phyloP scores from a whole-genome alignment of 2,888 invertebrate species.

The Tetanocera ferruginea region DNA sequence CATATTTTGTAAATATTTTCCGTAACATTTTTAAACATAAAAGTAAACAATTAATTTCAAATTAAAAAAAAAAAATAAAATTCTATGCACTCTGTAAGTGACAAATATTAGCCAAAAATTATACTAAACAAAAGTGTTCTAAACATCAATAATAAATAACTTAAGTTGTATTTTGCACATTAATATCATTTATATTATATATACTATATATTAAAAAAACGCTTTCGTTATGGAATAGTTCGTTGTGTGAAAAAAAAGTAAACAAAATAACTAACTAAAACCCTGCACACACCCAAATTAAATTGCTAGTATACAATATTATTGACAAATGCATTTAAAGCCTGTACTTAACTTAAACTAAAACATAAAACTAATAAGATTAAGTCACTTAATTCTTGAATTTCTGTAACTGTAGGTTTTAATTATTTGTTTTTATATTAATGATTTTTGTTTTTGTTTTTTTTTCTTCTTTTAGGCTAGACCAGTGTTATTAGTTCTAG shows the following conservation, averaged over 20 bases:
- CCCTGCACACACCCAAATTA: background rate
- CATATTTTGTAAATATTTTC: too few species aligned
- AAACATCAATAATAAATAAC: background rate
- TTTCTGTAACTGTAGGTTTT: background rate
- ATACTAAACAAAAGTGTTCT: background rate
- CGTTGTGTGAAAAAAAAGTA: constrained; percentile 10
- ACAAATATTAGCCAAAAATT: background rate
- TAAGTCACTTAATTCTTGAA: background rate
- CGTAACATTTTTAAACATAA: too few species aligned
- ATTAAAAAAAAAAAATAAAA: too few species aligned
- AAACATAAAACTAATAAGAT: background rate
- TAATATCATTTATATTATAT: background rate
- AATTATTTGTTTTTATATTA: too few species aligned
- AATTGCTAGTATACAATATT: background rate
- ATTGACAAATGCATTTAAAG: constrained; percentile 19
- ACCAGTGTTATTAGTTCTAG: background rate
- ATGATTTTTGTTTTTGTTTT: too few species aligned
- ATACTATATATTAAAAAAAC: background rate
- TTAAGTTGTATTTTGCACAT: constrained; percentile 14
- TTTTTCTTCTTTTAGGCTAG: background rate
- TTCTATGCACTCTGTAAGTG: background rate
- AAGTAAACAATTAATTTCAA: too few species aligned
- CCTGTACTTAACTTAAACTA: background rate
- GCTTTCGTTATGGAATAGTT: constrained; percentile 11
- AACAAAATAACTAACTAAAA: background rate